Evolutionary conservation across 2,888 invertebrate genomes (phyloP).

Genomic region (Drosophila pseudotakahashii): DNA sequence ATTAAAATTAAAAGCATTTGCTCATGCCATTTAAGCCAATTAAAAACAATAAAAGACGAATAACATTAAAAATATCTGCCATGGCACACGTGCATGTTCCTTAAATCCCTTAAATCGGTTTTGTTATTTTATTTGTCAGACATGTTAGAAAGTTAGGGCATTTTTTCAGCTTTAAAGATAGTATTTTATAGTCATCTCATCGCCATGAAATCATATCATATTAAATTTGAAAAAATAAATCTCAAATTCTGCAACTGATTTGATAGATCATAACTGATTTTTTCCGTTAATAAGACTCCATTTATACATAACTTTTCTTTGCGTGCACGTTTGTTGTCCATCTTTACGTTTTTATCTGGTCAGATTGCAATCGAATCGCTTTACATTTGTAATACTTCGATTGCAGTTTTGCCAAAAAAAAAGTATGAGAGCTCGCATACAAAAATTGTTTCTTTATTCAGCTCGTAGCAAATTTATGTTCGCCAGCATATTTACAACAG

Average conservation of each 20-base stretch:
- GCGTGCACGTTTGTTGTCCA: background rate
- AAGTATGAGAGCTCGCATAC: conserved; percentile 46
- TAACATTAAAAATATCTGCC: conserved; percentile 15
- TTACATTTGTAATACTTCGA: conserved; percentile 70
- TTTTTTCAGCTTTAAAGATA: background rate
- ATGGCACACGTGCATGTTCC: conserved; percentile 19
- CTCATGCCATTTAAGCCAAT: conserved; percentile 40
- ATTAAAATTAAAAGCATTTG: conserved; percentile 50
- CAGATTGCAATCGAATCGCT: conserved; percentile 58
- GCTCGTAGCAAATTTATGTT: conserved; percentile 41
- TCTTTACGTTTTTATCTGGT: conserved; percentile 7
- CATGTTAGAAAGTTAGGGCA: background rate
- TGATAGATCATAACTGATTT: background rate
- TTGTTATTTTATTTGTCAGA: background rate
- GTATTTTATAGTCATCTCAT: background rate
- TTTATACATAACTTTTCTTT: background rate
- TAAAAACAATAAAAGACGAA: conserved; percentile 27
- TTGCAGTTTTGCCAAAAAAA: conserved; percentile 59
- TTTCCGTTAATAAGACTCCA: background rate
- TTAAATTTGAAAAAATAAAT: background rate
- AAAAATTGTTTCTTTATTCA: conserved; percentile 68
- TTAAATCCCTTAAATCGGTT: background rate
- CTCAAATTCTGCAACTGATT: background rate
- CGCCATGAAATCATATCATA: background rate
- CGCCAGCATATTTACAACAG: conserved; percentile 58